These are phyloP conservation scores for Gastrophryne carolinensis DNA, from an alignment of 2,797 vertebrate genomes.

Conservation along the genomic window DNA sequence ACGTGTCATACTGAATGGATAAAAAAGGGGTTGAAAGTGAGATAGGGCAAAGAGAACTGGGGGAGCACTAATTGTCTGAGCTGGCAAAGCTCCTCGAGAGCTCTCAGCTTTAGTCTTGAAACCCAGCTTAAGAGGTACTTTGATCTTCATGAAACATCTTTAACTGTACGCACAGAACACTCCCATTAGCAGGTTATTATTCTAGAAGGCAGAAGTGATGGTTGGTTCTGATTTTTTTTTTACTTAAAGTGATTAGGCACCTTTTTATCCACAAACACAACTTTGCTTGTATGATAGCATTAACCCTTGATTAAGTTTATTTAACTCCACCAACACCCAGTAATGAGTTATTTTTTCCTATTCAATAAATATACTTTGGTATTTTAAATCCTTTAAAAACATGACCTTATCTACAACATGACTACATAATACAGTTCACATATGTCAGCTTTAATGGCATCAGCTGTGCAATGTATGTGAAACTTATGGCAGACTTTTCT, in stretches of 20 bases:
- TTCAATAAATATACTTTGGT: neutral
- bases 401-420: no score
- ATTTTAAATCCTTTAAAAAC: no score
- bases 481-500: no score
- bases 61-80: conserved; percentile 45
- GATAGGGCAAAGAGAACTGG: conserved; percentile 16
- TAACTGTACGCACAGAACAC: conserved; percentile 15
- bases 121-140: conserved; percentile 46
- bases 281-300: neutral
- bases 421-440: no score
- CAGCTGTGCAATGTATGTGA: no score
- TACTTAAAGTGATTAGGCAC: neutral
- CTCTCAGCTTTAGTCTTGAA: conserved; percentile 36
- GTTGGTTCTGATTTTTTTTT: neutral
- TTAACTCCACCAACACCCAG: neutral
- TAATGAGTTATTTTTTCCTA: neutral
- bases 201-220: neutral
- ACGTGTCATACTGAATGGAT: neutral
- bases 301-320: neutral
- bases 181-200: conserved; percentile 31
- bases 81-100: conserved; percentile 44
- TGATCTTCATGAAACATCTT: conserved; percentile 54
- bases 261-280: neutral
- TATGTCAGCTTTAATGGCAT: no score
- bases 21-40: conserved; percentile 12